Evolutionary conservation across 2,888 invertebrate species (phyloP).

Genomic region (Acronicta psi): DNA sequence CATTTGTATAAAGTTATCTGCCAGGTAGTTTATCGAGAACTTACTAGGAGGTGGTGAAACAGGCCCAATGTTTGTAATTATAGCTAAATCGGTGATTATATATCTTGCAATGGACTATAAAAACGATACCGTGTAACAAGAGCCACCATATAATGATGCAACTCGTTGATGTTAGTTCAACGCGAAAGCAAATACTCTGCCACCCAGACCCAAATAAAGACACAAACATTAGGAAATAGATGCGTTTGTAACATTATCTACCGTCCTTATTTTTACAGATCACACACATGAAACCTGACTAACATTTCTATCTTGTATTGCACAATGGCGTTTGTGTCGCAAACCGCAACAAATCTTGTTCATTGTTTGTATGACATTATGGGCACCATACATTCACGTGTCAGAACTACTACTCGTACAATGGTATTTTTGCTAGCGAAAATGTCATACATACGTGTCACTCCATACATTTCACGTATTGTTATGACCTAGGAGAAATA

Average conservation of each 20-base stretch:
- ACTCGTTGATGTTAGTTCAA: conserved; percentile 5
- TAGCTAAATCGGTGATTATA: too few relatives aligned
- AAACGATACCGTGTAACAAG: conserved; percentile 10
- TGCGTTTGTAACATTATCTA: conserved; percentile 53
- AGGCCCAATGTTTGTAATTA: too few relatives aligned
- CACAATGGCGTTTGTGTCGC: conserved; percentile 73
- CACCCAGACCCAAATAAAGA: conserved; percentile 30
- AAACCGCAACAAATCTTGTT: conserved; percentile 73
- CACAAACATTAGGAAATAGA: conserved; percentile 40
- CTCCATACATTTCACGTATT: conserved; percentile 27
- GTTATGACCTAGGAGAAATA: conserved; percentile 24
- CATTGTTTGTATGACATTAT: conserved; percentile 76
- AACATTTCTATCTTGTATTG: conserved; percentile 61
- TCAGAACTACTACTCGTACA: conserved; percentile 42
- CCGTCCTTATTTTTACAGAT: conserved; percentile 57
- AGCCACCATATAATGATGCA: conserved; percentile 15
- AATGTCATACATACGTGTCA: conserved; percentile 34
- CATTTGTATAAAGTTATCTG: too few relatives aligned
- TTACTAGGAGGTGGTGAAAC: too few relatives aligned
- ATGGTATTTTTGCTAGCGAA: conserved; percentile 33
- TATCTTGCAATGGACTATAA: too few relatives aligned
- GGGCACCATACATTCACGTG: conserved; percentile 55
- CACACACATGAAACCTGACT: conserved; percentile 60
- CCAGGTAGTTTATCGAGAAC: too few relatives aligned
- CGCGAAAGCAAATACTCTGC: conserved; percentile 36